These are phyloP conservation scores for Craseonycteris thonglongyai DNA, from an alignment of 2,113 vertebrate genomes.

Conservation along the genomic window DNA sequence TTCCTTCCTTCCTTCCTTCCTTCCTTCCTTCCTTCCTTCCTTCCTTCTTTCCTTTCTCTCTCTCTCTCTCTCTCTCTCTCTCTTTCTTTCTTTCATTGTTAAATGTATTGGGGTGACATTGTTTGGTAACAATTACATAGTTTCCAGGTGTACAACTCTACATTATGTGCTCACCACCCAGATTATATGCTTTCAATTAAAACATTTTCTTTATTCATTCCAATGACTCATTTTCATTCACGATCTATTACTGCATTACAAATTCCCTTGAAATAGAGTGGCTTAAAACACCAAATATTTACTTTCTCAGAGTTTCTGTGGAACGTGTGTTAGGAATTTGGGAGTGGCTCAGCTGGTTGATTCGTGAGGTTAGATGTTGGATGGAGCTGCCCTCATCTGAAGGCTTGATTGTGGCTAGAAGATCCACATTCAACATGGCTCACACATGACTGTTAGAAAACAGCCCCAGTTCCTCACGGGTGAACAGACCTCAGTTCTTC, in stretches of 20 bases:
- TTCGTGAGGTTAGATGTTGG: not conserved
- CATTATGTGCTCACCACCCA: no score
- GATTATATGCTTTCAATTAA: conserved; percentile 13
- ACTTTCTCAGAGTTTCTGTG: not conserved
- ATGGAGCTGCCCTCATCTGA: no score
- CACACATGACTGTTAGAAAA: not conserved
- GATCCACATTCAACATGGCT: no score
- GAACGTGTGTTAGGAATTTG: not conserved
- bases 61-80: no score
- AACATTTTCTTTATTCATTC: conserved; percentile 19
- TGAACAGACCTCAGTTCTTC: not conserved
- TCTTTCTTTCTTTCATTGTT: no score
- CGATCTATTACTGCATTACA: not conserved
- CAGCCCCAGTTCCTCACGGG: not conserved
- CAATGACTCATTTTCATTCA: not conserved
- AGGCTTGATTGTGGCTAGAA: not conserved
- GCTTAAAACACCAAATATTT: not conserved
- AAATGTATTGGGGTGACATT: no score
- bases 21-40: no score
- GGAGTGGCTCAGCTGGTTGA: not conserved
- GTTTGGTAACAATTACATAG: no score
- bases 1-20: no score
- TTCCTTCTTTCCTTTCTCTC: no score
- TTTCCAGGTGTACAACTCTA: no score
- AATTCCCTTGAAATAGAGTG: not conserved